phyloP scores from a whole-genome alignment of 2,888 invertebrate species.

The Miltochrista miniata region DNA sequence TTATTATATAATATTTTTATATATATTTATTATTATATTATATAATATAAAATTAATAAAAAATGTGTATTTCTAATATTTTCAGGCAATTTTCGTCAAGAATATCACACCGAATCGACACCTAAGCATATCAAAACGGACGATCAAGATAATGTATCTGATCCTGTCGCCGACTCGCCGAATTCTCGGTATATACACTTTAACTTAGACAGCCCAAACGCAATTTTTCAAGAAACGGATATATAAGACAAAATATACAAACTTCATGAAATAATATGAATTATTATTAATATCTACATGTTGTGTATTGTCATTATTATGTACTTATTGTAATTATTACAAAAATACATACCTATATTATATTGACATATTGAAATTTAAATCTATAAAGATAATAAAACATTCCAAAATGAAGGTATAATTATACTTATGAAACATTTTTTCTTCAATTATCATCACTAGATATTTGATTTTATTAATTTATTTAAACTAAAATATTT shows the following conservation, averaged over 20 bases:
- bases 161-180: constrained; percentile 56
- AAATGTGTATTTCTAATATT: constrained; percentile 2
- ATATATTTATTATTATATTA: neutral
- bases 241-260: constrained; percentile 56
- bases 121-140: constrained; percentile 66
- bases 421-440: no score
- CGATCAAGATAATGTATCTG: constrained; percentile 49
- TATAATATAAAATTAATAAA: neutral
- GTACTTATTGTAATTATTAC: no score
- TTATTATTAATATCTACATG: no score
- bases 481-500: no score
- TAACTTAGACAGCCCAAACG: constrained; percentile 60
- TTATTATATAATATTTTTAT: neutral
- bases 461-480: no score
- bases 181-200: constrained; percentile 73
- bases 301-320: neutral
- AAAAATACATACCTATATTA: no score
- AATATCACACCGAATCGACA: constrained; percentile 69
- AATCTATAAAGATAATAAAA: no score
- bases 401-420: no score
- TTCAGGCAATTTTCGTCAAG: constrained; percentile 76
- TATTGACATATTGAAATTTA: no score
- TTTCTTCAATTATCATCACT: no score
- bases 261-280: no score
- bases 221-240: constrained; percentile 74